phyloP scores from a whole-genome alignment of 1,140 invertebrate genomes.

The Lycorma delicatula region DNA sequence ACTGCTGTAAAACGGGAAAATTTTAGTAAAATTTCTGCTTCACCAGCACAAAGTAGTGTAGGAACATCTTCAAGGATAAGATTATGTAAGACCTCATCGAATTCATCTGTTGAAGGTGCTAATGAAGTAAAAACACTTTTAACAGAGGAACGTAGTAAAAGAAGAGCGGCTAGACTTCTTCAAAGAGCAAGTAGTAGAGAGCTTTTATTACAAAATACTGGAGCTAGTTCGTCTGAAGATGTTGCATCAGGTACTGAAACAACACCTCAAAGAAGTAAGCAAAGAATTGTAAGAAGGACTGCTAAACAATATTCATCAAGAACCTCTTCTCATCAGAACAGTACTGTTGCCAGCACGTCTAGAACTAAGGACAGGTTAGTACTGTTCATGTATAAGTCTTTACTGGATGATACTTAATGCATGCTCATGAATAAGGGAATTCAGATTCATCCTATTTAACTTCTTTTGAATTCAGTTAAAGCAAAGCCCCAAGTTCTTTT shows the following conservation, averaged over 20 bases:
- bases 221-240: conserved; percentile 43
- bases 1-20: conserved; percentile 23
- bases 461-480: too few species aligned
- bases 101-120: conserved; percentile 39
- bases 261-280: not conserved
- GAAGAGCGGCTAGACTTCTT: conserved; percentile 37
- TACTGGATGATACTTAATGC: too few species aligned
- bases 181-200: conserved; percentile 43
- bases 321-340: not conserved
- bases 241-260: conserved; percentile 34
- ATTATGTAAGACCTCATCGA: conserved; percentile 31
- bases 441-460: too few species aligned
- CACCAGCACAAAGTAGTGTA: conserved; percentile 14
- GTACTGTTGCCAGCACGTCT: conserved; percentile 1
- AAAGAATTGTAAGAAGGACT: not conserved
- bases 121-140: conserved; percentile 8
- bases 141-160: conserved; percentile 24
- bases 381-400: too few species aligned
- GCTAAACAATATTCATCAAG: not conserved
- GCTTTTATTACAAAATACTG: conserved; percentile 34
- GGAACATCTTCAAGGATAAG: conserved; percentile 25
- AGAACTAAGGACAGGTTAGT: conserved; percentile 15
- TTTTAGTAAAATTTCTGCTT: conserved; percentile 16
- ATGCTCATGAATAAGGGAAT: too few species aligned
- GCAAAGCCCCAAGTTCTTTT: too few species aligned